Evolutionary conservation across 2,797 vertebrate genomes (phyloP).

Genomic region (Rhinella marina): DNA sequence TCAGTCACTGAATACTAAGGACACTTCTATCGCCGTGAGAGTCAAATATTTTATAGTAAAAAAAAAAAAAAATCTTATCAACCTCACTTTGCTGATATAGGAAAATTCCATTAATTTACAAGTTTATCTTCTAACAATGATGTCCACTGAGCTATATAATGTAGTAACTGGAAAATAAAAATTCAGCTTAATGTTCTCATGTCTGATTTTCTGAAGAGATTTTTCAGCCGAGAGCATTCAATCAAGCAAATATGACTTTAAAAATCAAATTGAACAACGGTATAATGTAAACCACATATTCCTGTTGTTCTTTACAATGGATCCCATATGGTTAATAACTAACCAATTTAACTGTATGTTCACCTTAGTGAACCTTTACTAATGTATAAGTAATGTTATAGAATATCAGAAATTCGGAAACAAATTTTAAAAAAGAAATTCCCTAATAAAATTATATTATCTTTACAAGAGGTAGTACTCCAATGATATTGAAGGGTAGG

Average conservation of each 20-base stretch:
- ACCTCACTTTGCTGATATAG: slow-evolving; percentile 5
- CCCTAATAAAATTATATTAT: neutral
- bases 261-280: neutral
- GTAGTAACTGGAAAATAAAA: neutral
- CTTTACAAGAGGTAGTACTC: neutral
- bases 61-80: neutral
- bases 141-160: neutral
- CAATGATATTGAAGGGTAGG: neutral
- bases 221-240: neutral
- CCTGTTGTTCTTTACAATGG: neutral
- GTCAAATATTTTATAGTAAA: slow-evolving; percentile 16
- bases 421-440: neutral
- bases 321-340: slow-evolving; percentile 14
- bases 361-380: neutral
- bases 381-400: neutral
- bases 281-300: neutral
- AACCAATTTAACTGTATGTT: neutral
- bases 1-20: slow-evolving; percentile 19
- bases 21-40: slow-evolving; percentile 18
- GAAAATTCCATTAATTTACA: neutral
- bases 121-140: neutral
- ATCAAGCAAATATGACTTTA: neutral
- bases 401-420: neutral
- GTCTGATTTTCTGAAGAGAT: neutral
- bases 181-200: neutral